phyloP scores from a whole-genome alignment of 1,140 invertebrate genomes.

The Riptortus pedestris region DNA sequence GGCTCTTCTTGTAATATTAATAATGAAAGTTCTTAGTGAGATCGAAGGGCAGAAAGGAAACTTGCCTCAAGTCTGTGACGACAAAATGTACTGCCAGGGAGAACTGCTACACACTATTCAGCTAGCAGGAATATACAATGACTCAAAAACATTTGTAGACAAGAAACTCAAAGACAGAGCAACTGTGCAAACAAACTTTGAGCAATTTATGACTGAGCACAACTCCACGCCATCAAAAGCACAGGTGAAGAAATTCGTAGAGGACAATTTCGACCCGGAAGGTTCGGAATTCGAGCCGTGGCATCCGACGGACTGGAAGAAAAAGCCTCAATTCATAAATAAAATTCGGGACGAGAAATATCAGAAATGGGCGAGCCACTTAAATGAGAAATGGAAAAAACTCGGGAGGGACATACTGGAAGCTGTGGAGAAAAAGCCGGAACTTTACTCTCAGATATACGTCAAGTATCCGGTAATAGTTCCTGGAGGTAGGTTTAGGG shows the following conservation, averaged over 20 bases:
- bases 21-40: not conserved
- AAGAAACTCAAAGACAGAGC: constrained; percentile 4
- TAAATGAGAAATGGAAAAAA: constrained; percentile 69
- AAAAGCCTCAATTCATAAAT: constrained; percentile 51
- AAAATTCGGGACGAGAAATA: constrained; percentile 57
- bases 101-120: constrained; percentile 1
- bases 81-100: constrained; percentile 11
- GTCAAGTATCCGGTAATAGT: constrained; percentile 83
- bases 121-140: not conserved
- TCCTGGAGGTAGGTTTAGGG: constrained; percentile 77
- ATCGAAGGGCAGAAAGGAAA: not conserved
- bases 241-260: constrained; percentile 50
- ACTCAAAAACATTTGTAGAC: constrained; percentile 21
- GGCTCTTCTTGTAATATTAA: too few species aligned
- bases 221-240: constrained; percentile 43
- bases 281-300: constrained; percentile 63
- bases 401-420: constrained; percentile 73
- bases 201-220: constrained; percentile 49
- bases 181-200: constrained; percentile 37
- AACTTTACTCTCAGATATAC: constrained; percentile 75
- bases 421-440: constrained; percentile 57
- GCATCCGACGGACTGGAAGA: constrained; percentile 62
- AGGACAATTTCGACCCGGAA: constrained; percentile 57
- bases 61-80: not conserved
- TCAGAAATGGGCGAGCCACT: constrained; percentile 51